A percentile compares a stretch with the other conserved stretches of the same genome.
Conservation (phyloP, 2,888 invertebrate species). For the Clusia tigrina region DNA sequence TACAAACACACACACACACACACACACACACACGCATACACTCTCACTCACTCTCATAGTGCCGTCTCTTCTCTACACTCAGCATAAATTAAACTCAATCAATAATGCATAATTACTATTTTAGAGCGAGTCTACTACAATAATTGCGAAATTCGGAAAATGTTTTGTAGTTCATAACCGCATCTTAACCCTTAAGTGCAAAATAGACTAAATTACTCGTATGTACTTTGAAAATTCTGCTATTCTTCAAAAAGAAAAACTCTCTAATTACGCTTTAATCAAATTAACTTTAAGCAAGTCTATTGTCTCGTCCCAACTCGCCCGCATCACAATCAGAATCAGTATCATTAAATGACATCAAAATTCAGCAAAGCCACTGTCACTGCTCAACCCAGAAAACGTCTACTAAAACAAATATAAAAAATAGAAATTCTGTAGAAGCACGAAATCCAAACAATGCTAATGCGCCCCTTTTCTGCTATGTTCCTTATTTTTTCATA, state of each 20-base stretch:
- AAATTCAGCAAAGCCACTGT: conserved; percentile 15
- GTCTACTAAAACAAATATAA: conserved; percentile 33
- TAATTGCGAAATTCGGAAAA: neutral
- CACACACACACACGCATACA: conserved; percentile 12
- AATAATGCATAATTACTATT: conserved; percentile 28
- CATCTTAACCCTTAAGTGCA: conserved; percentile 17
- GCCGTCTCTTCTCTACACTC: too few species aligned
- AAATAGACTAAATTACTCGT: conserved; percentile 17
- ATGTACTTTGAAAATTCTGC: conserved; percentile 13
- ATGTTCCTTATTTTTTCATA: conserved; percentile 19
- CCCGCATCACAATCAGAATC: conserved; percentile 31
- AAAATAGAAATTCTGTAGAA: conserved; percentile 27
- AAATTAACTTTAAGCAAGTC: conserved; percentile 19
- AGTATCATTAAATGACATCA: conserved; percentile 33
- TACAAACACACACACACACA: conserved; percentile 19
- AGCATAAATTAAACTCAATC: conserved; percentile 4
- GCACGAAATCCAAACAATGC: conserved; percentile 5
- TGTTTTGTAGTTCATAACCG: conserved; percentile 24
- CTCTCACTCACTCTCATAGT: conserved; percentile 23
- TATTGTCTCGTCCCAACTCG: conserved; percentile 28
- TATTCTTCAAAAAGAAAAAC: conserved; percentile 12
- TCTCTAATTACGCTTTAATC: conserved; percentile 20
- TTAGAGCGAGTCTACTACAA: conserved; percentile 17
- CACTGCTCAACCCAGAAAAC: conserved; percentile 30
- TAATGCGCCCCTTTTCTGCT: conserved; percentile 17